Evolutionary conservation across 2,113 vertebrate genomes (phyloP), one percentile per base, ranked within the genome.

Genomic region (Lophochroa leadbeateri): DNA sequence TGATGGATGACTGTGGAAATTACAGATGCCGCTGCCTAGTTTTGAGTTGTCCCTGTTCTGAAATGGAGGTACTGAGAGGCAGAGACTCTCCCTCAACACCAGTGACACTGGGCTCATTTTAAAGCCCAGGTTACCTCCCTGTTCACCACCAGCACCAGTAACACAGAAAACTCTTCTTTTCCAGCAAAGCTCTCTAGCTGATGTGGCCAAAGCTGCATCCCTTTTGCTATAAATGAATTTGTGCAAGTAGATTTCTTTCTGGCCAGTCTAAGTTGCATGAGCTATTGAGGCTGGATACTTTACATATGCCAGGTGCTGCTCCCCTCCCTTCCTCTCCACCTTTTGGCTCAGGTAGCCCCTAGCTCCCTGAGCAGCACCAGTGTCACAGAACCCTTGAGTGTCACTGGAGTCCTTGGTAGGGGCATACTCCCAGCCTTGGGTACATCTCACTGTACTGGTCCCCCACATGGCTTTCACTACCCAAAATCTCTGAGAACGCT

Each of bases 21-120:
- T 29, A 52, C 24, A 83, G 57, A 25, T 15, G 43, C 9, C 2
- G 27, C 16, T 0, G 0, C 58, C 6, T 52, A 23, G 12, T 69
- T 86, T 67, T 0, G 1, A 49, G 21, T 5, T 58, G 10, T 44
- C 7, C 57, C 0, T 80, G 13, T 24, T 49, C 49, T 37, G 29
- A 86, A 52, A 52, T 13, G 23, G 35, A 57, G 19, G 8, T 15
- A 37, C 15, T n/a, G 41, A 88, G 28, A 17, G 53, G 23, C 69
- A 77, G 68, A 80, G 64, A 35, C 49, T 61, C 0, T 0, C 18
- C 28, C 27, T 33, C 49, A 33, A 3, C 49, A 13, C 49, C 37
- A 39, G 12, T 37, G 65, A 25, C 17, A 63, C n/a, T 33, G 27
- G 31, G 13, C 12, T 44, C 17, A 19, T 63, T 86, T 63, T n/a